Conservation (phyloP, 1,140 invertebrate species). For the Sarcophaga peregrina region DNA sequence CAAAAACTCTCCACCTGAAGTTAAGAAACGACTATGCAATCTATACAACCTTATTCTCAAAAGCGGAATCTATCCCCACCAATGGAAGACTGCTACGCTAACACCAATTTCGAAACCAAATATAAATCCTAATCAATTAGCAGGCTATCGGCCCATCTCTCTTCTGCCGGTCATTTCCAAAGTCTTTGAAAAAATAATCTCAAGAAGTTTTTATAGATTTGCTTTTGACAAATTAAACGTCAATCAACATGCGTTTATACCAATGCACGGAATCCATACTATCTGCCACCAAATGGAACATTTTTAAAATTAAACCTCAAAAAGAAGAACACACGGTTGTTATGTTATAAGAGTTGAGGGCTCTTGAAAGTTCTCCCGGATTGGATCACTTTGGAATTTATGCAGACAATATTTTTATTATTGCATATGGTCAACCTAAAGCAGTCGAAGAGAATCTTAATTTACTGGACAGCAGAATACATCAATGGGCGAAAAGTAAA, state of each 20-base stretch:
- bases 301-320: neutral
- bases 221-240: neutral
- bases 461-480: neutral
- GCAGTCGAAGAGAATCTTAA: neutral
- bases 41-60: neutral
- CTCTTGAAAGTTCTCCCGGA: neutral
- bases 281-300: neutral
- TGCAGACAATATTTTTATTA: too few relatives aligned
- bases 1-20: neutral
- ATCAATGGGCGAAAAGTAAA: neutral
- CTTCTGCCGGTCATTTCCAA: neutral
- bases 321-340: neutral
- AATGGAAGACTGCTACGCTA: neutral
- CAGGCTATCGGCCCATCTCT: neutral
- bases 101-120: neutral
- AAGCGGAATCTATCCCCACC: neutral
- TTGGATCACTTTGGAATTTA: conserved; percentile 1
- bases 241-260: neutral
- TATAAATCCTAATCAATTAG: neutral
- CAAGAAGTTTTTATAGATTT: neutral
- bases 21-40: neutral
- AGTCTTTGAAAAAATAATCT: neutral
- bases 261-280: neutral
- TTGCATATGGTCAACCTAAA: neutral
- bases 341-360: neutral